Evolutionary conservation across 2,888 invertebrate species (phyloP), one percentile per base, ranked within the genome.

Genomic region (Brenthis daphne): DNA sequence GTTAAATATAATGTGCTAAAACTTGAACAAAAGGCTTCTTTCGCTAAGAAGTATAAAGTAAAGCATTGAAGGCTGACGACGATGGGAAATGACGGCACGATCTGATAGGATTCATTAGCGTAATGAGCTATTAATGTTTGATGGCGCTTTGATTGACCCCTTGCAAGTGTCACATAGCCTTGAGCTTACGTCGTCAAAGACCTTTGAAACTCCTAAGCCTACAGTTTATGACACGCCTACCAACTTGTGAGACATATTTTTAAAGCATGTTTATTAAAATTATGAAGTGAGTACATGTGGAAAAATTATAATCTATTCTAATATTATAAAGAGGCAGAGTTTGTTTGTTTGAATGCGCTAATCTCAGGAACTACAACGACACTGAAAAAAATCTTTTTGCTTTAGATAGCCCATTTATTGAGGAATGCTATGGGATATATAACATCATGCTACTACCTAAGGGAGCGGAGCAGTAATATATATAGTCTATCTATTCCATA

Each of bases 21-120:
- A 77, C 76, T 77, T 75, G 67, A 76, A 86, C 85, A 88, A 88
- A 87, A 85, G 83, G 75, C 16, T 74, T 72, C 81, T 72, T 82
- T 77, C 76, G 82, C 81, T 56, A 80, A 82, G 83, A 86, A 79
- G 80, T 76, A 78, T 81, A 77, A 83, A 83, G 82, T 78, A 87
- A 89, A 87, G 80, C 85, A 83, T 85, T 84, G 85, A 85, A 79
- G 84, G 77, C 58, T 79, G 82, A 73, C 80, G 79, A 75, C 73
- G 75, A 74, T 63, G 72, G 77, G 81, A 84, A 84, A 82, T 85
- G 87, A 79, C 82, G 83, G 77, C 79, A 82, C 85, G 89, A 92
- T 91, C 93, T 90, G 93, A 93, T 93, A 93, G 89, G 93, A 90
- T 93, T 93, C 93, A 93, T 93, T 93, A 92, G 85, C 83, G 84